These are phyloP conservation scores for Narcine bancroftii DNA, from an alignment of 2,113 vertebrate species.

Conservation along the genomic window DNA sequence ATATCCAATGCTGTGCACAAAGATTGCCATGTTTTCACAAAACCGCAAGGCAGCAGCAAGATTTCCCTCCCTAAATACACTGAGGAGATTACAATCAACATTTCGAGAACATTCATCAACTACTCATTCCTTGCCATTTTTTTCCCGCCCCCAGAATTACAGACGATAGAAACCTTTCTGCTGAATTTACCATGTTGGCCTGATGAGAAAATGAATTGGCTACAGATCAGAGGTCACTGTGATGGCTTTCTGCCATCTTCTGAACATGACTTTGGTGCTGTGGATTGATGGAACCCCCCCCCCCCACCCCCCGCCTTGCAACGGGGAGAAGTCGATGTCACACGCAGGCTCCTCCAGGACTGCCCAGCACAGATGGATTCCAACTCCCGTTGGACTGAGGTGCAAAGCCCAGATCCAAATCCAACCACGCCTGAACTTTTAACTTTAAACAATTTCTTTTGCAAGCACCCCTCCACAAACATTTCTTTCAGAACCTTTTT, in stretches of 20 bases:
- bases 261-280: background rate
- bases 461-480: background rate
- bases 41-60: no score
- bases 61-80: background rate
- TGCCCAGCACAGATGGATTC: background rate
- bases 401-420: background rate
- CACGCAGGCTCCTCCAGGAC: background rate
- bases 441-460: background rate
- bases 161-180: background rate
- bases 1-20: no score
- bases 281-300: background rate
- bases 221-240: background rate
- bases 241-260: background rate
- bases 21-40: background rate
- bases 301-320: no score
- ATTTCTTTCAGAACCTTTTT: background rate
- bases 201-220: background rate
- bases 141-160: background rate
- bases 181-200: background rate
- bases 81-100: background rate
- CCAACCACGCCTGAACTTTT: background rate
- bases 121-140: background rate
- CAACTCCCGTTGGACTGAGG: background rate
- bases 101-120: background rate
- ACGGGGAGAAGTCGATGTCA: background rate